Conservation (phyloP, 2,888 invertebrate species). For the Amiota communis region DNA sequence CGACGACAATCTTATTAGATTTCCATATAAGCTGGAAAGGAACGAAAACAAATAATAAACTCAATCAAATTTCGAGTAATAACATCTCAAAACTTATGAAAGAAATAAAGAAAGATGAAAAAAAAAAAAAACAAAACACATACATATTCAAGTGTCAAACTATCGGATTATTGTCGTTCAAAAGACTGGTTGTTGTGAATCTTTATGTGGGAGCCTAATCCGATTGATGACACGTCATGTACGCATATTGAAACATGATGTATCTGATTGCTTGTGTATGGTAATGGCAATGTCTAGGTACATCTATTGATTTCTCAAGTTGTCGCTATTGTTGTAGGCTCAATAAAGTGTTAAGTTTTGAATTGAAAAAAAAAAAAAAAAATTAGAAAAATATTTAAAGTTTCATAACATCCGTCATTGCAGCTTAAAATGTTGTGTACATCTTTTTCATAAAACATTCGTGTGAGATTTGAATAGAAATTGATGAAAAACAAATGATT, state of each 20-base stretch:
- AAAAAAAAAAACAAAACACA: slow-evolving; percentile 40
- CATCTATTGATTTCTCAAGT: not conserved
- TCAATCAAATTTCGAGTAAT: no score
- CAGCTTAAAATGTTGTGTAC: slow-evolving; percentile 4
- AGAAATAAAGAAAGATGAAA: not conserved
- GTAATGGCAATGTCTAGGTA: slow-evolving; percentile 36
- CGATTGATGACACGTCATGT: slow-evolving; percentile 62
- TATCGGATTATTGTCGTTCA: slow-evolving; percentile 38
- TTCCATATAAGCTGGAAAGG: slow-evolving; percentile 32
- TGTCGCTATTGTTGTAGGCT: slow-evolving; percentile 55
- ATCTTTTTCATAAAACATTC: not conserved
- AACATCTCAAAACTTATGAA: no score
- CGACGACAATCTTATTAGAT: slow-evolving; percentile 63
- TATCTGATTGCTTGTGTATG: slow-evolving; percentile 9
- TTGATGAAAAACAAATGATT: slow-evolving; percentile 3
- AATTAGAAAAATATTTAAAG: not conserved
- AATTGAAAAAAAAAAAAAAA: not conserved
- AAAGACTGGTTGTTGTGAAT: slow-evolving; percentile 39
- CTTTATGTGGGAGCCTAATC: slow-evolving; percentile 61
- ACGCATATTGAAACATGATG: slow-evolving; percentile 26
- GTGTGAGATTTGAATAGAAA: not conserved
- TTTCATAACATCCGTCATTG: slow-evolving; percentile 10
- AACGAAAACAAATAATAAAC: not conserved
- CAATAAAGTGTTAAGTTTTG: slow-evolving; percentile 21
- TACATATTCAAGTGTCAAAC: slow-evolving; percentile 49